These are phyloP conservation scores for Cirrhinus molitorella DNA, from an alignment of 2,797 vertebrate genomes.

Conservation along the genomic window DNA sequence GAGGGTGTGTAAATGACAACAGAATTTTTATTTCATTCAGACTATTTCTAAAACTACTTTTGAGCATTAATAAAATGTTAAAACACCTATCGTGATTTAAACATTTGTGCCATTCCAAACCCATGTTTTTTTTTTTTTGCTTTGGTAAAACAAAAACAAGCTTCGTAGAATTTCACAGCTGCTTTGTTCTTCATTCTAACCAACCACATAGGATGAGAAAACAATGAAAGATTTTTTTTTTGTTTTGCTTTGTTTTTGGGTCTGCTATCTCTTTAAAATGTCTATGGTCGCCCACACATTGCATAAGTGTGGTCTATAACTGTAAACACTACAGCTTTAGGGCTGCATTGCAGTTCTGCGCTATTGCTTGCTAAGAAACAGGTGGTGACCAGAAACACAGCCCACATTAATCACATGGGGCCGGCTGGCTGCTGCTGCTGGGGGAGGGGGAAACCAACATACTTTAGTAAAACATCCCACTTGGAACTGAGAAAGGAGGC, in stretches of 20 bases:
- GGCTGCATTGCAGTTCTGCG: constrained; percentile 15
- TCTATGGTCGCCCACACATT: not conserved
- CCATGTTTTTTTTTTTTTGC: not conserved
- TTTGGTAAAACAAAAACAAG: not conserved
- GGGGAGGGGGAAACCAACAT: not conserved
- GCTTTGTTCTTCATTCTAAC: no score
- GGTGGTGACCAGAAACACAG: constrained; percentile 30
- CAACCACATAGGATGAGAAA: not conserved
- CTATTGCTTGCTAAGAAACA: constrained; percentile 45
- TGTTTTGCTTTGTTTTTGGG: not conserved
- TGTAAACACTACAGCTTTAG: not conserved
- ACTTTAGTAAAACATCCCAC: constrained; percentile 32
- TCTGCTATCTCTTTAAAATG: not conserved
- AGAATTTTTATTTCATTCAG: not conserved
- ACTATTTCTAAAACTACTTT: not conserved
- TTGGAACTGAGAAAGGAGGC: constrained; percentile 46
- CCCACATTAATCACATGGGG: constrained; percentile 19
- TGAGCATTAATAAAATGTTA: not conserved
- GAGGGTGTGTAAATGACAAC: no score
- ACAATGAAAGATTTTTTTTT: not conserved
- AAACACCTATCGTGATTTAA: not conserved
- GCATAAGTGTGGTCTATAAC: constrained; percentile 1
- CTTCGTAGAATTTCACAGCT: not conserved
- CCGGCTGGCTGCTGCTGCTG: not conserved
- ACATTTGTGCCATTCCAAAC: not conserved